Conservation (phyloP, 2,113 vertebrate species). For the Cyanoderma ruficeps region DNA sequence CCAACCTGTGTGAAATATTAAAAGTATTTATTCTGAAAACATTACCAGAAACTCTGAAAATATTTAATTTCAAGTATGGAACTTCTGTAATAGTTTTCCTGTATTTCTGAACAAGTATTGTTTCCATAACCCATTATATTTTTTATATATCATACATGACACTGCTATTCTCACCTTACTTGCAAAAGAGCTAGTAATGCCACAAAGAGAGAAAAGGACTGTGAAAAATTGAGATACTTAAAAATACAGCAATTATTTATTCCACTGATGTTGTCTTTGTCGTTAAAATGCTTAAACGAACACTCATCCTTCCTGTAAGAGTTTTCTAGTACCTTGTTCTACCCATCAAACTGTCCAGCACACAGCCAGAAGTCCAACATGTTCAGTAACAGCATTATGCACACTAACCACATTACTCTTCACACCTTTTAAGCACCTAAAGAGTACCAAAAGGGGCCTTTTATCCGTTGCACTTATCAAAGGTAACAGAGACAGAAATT, state of each 20-base stretch:
- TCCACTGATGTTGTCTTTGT: neutral
- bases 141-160: neutral
- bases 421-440: neutral
- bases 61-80: neutral
- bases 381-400: neutral
- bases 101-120: neutral
- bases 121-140: neutral
- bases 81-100: neutral
- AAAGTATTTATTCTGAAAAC: neutral
- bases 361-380: neutral
- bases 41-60: neutral
- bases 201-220: neutral
- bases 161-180: neutral
- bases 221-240: neutral
- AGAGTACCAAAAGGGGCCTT: neutral
- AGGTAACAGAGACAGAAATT: neutral
- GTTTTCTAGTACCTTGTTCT: neutral
- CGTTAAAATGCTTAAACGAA: neutral
- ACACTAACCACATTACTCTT: neutral
- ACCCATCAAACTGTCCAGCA: neutral
- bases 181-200: neutral
- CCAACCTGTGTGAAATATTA: neutral
- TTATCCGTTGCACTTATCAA: neutral
- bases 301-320: neutral
- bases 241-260: neutral